These are phyloP conservation scores for Astreopora myriophthalma DNA, from an alignment of 64 coral and sea anemone species.

Conservation along the genomic window DNA sequence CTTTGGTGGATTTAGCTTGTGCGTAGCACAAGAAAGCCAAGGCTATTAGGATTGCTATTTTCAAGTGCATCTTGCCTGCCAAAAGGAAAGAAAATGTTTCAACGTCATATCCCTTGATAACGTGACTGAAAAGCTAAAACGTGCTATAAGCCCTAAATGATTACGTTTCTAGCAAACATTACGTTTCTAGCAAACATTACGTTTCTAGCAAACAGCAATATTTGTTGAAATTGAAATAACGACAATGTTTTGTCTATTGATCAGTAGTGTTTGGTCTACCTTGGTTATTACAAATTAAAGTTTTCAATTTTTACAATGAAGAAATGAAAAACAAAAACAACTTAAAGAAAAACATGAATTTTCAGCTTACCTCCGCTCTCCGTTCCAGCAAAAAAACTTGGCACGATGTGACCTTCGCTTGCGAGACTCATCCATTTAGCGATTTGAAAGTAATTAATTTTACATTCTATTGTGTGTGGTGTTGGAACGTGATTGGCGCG, in stretches of 20 bases:
- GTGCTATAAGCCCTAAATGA: too few relatives aligned
- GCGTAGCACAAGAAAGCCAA: background rate
- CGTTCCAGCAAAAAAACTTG: background rate
- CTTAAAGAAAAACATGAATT: background rate
- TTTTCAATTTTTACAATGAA: background rate
- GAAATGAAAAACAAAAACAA: background rate
- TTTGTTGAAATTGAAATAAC: background rate
- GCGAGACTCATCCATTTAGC: background rate
- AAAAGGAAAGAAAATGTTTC: background rate
- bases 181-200: too few relatives aligned
- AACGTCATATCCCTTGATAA: background rate
- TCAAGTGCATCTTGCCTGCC: constrained; percentile 12
- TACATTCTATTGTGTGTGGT: background rate
- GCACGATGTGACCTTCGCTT: background rate
- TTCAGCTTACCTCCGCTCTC: background rate
- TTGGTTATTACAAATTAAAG: background rate
- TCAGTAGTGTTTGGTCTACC: background rate
- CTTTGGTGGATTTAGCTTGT: constrained; percentile 36
- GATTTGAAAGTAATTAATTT: constrained; percentile 37
- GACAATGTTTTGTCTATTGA: background rate
- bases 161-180: too few relatives aligned
- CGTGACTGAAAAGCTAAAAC: background rate
- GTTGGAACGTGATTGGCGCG: background rate
- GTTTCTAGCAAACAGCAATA: background rate
- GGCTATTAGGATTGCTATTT: background rate